Evolutionary conservation across 2,888 invertebrate species (phyloP), one percentile per base, ranked within the genome.

Genomic region (Aspidiotus destructor): DNA sequence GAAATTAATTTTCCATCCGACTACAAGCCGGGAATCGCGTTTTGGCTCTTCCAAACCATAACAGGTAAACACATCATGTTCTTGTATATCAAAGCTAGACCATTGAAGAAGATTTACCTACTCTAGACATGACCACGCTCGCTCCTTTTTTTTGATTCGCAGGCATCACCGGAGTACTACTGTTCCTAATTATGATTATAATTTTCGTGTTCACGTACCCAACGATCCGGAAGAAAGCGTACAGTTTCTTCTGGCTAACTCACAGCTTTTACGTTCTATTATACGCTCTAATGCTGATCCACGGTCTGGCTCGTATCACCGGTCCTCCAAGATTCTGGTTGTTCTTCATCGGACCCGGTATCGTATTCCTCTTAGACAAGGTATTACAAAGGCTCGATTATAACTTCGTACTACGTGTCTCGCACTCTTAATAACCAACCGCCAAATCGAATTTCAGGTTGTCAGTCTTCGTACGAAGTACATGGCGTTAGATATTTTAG

Each of bases 131-230:
- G 28, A 28, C 5, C 28, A 28, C 28, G 28, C 28, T 28, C 28
- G 28, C 28, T 3, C 13, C 48, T 28, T 28, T 2, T 58, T 1
- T 28, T 40, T 28, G 8, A 13, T 40, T 62, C 60, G 17, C 76
- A 90, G 92, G 94, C 72, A 78, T 91, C 6, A 92, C 89, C 2
- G 94, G 95, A 11, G 90, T 96, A 0, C 75, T 92, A 1, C 81
- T 96, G 0, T 95, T 93, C 76, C 82, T 90, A 65, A 86, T 94
- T 67, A 94, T 95, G 89, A 89, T 91, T 76, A 87, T 95, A 67
- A 96, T 97, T 73, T 94, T 95, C 76, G 89, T 94, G n/a, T 97
- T 97, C 77, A 95, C 96, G 0, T 93, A 95, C 79, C 94, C 95
- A 0, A 86, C 86, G 6, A 89, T 96, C 71, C 84, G 96, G 60